phyloP scores from a whole-genome alignment of 30 jellyfish, hydroid and myxozoan species.

The Aurelia sp. region DNA sequence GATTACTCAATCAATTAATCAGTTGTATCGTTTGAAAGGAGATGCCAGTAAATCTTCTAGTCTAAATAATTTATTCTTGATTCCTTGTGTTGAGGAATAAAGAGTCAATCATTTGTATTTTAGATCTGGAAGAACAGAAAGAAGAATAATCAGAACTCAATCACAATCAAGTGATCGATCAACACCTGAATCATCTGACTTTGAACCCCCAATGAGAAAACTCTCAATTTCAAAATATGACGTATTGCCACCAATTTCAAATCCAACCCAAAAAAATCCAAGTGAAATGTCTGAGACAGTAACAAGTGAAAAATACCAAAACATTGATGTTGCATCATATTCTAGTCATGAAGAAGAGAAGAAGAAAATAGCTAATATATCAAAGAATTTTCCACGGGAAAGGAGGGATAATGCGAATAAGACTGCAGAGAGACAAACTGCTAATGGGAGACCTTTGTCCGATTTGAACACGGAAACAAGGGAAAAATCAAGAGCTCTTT shows the following conservation, averaged over 20 bases:
- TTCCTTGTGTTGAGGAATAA: no score
- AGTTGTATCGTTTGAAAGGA: no score
- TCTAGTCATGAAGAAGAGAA: no score
- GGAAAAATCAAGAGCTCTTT: slow-evolving; percentile 18
- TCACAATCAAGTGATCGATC: not conserved
- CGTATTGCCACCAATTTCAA: slow-evolving; percentile 43
- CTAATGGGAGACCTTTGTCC: not conserved
- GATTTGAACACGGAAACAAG: not conserved
- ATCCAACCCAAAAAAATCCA: not conserved
- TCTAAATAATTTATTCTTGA: no score
- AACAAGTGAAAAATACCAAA: not conserved
- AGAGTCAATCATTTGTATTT: not conserved
- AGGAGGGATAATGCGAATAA: no score
- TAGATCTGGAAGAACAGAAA: slow-evolving; percentile 26
- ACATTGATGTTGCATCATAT: no score
- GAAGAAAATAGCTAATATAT: no score
- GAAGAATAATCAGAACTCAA: not conserved
- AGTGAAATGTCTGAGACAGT: not conserved
- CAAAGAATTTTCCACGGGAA: no score
- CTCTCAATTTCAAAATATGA: slow-evolving; percentile 38
- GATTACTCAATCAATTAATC: no score
- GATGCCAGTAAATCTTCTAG: no score
- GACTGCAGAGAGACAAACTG: no score
- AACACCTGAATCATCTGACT: not conserved
- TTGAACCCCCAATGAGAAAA: slow-evolving; percentile 18